Base-by-base conservation (phyloP, 2,113 vertebrate species). In the Ondatra zibethicus region DNA sequence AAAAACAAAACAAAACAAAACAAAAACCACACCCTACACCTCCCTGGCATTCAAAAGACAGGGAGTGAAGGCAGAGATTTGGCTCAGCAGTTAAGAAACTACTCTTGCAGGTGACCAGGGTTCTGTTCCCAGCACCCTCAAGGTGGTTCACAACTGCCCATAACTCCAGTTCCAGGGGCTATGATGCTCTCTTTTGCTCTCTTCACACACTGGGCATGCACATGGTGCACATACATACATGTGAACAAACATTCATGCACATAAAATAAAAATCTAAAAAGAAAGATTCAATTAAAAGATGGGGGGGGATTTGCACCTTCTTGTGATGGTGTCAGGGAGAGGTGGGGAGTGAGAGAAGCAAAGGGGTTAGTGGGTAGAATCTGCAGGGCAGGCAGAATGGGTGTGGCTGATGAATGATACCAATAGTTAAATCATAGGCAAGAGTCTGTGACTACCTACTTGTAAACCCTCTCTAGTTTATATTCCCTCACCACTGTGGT, bases 381-480 rank as follows among this genome's bases (percentile, higher is more conserved):
- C 29, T 23, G 17, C 87, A 27, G 82, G 36, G n/a, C n/a, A n/a
- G 72, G 9, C 72, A 61, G 68, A 55, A 63, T 61, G 50, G 45
- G 8, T 29, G 36, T 78, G 61, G 31, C 45, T 42, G 88, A 50
- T n/a, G 58, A 61, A 84, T 27, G 45, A 27, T 4, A 73, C 2
- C 39, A 58, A 2, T 21, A 52, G 85, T 88, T 65, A 42, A 72
- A 45, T 73, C 88, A 39, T 27, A 55, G 65, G 31, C 42, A 47
- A 72, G 58, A 77, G 50, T n/a, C 84, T 89, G 75, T 85, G 77
- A 76, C 66, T 68, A n/a, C 55, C 68, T 82, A 58, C 31, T 82
- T 94, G 42, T 36, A 94, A 90, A 33, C 39, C 45, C 45, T 86
- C 82, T n/a, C 21, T 85, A 75, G 78, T 68, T 86, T 85, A 47